Evolutionary conservation across 2,113 vertebrate species (phyloP).

Genomic region (Dasypus novemcinctus): DNA sequence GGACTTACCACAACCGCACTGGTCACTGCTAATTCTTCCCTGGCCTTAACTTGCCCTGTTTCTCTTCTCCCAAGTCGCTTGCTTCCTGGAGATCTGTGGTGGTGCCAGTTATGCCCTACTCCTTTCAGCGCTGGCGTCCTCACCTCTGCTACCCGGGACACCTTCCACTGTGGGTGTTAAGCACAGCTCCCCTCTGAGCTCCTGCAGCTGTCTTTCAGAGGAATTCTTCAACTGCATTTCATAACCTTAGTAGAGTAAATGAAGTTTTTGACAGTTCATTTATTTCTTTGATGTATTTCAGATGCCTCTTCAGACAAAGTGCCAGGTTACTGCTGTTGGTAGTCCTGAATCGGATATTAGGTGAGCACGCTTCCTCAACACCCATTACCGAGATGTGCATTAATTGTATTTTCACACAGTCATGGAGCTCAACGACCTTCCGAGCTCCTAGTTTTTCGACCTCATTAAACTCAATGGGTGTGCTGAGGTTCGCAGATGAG

Average conservation of each 20-base stretch:
- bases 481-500: conserved; percentile 60
- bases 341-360: conserved; percentile 74
- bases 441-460: conserved; percentile 47
- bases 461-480: conserved; percentile 62
- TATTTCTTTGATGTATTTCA: conserved; percentile 76
- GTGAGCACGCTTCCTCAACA: conserved; percentile 53
- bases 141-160: background rate
- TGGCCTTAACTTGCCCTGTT: background rate
- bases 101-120: background rate
- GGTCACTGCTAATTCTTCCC: background rate
- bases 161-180: background rate
- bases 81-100: background rate
- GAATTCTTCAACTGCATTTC: conserved; percentile 45
- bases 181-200: background rate
- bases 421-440: background rate
- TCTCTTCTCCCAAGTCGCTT: background rate
- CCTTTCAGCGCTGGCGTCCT: background rate
- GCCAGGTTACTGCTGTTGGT: conserved; percentile 29
- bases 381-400: conserved; percentile 52
- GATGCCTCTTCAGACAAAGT: conserved; percentile 68
- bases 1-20: conserved; percentile 30
- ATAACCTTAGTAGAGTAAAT: conserved; percentile 66
- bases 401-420: conserved; percentile 70
- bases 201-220: background rate
- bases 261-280: conserved; percentile 75